phyloP scores from a whole-genome alignment of 2,113 vertebrate genomes.

The Donacobius atricapilla region DNA sequence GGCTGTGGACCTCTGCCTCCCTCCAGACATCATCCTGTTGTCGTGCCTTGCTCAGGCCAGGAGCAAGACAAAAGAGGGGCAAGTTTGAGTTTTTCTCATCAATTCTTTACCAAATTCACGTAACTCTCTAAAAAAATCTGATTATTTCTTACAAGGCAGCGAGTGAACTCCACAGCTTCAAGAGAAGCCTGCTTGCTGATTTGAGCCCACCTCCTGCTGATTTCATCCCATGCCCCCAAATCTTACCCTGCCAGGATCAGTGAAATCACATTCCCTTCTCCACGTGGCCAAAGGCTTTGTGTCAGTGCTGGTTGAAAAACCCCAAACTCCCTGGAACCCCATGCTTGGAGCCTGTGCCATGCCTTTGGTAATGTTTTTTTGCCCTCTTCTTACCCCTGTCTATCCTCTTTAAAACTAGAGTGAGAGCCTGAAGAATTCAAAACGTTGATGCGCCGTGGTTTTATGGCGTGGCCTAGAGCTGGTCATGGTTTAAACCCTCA shows the following conservation, averaged over 20 bases:
- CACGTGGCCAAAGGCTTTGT: accelerated
- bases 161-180: accelerated
- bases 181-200: neutral
- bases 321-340: neutral
- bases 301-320: neutral
- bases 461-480: neutral
- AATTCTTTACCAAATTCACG: neutral
- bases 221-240: neutral
- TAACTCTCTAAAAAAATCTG: neutral
- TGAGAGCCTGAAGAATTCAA: neutral
- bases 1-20: neutral
- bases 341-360: neutral
- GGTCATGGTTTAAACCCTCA: neutral
- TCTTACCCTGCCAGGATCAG: accelerated
- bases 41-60: neutral
- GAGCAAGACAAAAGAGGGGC: neutral
- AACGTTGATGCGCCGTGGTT: accelerated
- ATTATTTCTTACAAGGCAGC: neutral
- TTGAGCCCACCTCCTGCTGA: neutral
- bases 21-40: neutral
- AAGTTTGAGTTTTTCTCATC: neutral
- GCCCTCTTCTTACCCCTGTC: neutral
- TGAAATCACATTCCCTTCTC: neutral
- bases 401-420: neutral
- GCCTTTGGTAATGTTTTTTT: neutral